Evolutionary conservation across 1,140 invertebrate genomes (phyloP).

Genomic region (Drosophila busckii): DNA sequence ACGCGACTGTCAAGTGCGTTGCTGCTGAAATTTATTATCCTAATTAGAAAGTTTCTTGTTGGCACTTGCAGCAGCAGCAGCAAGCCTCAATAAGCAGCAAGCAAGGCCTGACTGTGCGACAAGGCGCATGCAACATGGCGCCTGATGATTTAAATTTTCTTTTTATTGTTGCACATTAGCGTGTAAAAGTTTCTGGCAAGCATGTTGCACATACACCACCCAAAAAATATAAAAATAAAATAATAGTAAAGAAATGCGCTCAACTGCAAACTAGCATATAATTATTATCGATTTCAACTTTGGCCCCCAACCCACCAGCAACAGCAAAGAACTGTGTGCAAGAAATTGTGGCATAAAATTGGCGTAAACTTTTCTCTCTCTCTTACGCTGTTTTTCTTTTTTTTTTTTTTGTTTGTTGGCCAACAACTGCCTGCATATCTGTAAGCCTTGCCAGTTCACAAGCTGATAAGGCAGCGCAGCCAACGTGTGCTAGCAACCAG

Average conservation of each 20-base stretch:
- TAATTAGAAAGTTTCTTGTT: conserved; percentile 78
- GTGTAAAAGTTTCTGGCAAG: conserved; percentile 68
- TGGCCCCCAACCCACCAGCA: conserved; percentile 23
- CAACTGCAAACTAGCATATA: conserved; percentile 49
- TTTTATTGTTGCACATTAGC: conserved; percentile 69
- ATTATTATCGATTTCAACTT: conserved; percentile 72
- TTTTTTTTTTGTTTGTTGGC: too few relatives aligned
- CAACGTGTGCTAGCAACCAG: too few relatives aligned
- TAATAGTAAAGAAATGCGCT: too few relatives aligned
- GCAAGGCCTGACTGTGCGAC: conserved; percentile 10
- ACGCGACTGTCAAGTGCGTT: conserved; percentile 63
- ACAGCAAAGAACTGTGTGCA: conserved; percentile 5
- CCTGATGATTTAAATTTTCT: conserved; percentile 52
- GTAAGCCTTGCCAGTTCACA: conserved; percentile 5
- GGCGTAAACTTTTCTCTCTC: conserved; percentile 37
- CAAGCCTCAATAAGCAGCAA: conserved; percentile 16
- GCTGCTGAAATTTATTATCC: conserved; percentile 74
- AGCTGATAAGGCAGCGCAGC: conserved; percentile 3
- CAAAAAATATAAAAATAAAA: too few relatives aligned
- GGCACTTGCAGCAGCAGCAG: conserved; percentile 43
- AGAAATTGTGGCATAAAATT: conserved; percentile 41
- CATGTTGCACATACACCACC: conserved; percentile 41
- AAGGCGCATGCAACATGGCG: conserved; percentile 55
- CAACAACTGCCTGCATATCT: conserved; percentile 5
- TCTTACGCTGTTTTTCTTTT: too few relatives aligned